Evolutionary conservation across 2,797 vertebrate species (phyloP).

Genomic region (Malacoraja senta): DNA sequence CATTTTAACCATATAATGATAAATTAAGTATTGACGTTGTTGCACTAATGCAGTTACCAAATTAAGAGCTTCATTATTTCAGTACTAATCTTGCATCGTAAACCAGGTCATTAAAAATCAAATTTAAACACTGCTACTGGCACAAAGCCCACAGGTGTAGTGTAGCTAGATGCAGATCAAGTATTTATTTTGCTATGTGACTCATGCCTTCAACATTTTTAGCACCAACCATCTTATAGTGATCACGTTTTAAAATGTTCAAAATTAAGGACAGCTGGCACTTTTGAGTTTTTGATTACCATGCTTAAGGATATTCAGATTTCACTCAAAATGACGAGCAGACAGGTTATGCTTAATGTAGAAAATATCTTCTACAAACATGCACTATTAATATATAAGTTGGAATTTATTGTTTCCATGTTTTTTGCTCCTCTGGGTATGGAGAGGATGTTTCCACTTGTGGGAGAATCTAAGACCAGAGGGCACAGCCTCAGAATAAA

Average conservation of each 20-base stretch:
- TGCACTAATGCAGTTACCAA: background rate
- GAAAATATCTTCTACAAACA: background rate
- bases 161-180: background rate
- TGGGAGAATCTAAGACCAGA: no score
- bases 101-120: background rate
- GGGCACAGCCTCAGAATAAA: no score
- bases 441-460: no score
- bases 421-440: no score
- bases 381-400: background rate
- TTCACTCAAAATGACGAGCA: background rate
- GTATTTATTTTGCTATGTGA: background rate
- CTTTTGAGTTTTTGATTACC: background rate
- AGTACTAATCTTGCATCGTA: background rate
- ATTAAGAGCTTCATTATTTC: background rate
- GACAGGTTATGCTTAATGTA: background rate
- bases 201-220: background rate
- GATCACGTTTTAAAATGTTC: background rate
- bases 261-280: background rate
- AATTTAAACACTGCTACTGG: background rate
- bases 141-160: background rate
- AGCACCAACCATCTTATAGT: background rate
- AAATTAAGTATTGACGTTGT: background rate
- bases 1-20: background rate
- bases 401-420: background rate
- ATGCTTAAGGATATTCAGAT: background rate